These are phyloP conservation scores for Pseudomugil tenellus DNA, from an alignment of 2,797 vertebrate species.

Conservation along the genomic window DNA sequence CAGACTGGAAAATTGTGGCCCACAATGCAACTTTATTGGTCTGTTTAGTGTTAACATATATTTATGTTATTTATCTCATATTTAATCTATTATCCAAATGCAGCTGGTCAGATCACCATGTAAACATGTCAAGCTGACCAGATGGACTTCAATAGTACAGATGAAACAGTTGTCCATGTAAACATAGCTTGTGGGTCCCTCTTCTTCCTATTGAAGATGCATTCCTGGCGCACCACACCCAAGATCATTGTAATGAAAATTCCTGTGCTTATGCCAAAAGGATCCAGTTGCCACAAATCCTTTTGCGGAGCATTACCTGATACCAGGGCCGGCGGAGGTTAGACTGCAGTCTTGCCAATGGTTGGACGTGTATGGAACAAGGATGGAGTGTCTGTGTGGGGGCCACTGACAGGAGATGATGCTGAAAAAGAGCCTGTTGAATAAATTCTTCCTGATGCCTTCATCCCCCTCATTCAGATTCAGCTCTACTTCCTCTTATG, in stretches of 20 bases:
- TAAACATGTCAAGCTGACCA: too few species aligned
- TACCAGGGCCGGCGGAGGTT: conserved; percentile 80
- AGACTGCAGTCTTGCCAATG: conserved; percentile 74
- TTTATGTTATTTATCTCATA: too few species aligned
- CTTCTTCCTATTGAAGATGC: conserved; percentile 69
- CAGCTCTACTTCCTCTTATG: conserved; percentile 18
- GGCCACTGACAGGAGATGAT: conserved; percentile 18
- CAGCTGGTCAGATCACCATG: too few species aligned
- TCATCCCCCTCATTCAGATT: conserved; percentile 22
- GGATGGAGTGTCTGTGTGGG: conserved; percentile 26
- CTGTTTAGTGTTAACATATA: too few species aligned
- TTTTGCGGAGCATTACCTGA: conserved; percentile 86
- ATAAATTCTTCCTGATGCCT: conserved; percentile 37
- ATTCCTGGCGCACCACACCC: conserved; percentile 91
- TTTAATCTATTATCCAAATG: too few species aligned
- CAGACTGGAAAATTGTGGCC: conserved; percentile 30
- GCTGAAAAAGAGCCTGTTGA: conserved; percentile 37
- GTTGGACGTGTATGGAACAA: conserved; percentile 52
- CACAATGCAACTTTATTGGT: conserved; percentile 2
- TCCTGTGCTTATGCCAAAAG: conserved; percentile 87
- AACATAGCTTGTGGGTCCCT: conserved; percentile 21
- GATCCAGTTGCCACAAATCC: conserved; percentile 93
- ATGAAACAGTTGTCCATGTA: too few species aligned
- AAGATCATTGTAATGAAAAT: conserved; percentile 97
- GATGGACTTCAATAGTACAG: too few species aligned